phyloP scores from a whole-genome alignment of 1,140 invertebrate species.

The Patella vulgata region DNA sequence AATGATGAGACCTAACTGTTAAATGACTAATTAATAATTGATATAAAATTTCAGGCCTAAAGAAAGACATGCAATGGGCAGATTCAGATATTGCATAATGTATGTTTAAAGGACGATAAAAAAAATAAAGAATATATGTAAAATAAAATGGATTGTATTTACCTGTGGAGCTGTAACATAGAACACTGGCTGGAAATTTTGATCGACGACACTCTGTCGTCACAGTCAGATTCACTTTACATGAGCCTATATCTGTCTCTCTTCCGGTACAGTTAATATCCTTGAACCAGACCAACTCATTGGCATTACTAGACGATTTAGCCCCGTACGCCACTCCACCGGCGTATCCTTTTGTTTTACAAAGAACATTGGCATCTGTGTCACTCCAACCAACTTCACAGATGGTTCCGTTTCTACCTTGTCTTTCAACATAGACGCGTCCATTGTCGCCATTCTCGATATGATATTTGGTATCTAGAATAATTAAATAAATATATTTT shows the following conservation, averaged over 20 bases:
- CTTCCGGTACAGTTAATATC: conserved; percentile 36
- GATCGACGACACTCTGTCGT: conserved; percentile 31
- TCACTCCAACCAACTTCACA: conserved; percentile 48
- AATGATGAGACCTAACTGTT: too few species aligned
- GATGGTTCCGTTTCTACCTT: conserved; percentile 42
- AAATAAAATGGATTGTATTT: too few species aligned
- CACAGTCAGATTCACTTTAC: conserved; percentile 30
- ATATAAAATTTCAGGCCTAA: too few species aligned
- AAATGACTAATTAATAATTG: too few species aligned
- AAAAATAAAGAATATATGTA: too few species aligned
- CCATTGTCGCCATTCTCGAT: conserved; percentile 40
- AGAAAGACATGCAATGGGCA: too few species aligned
- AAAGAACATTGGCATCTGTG: conserved; percentile 44
- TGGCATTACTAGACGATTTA: not conserved
- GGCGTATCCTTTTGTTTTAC: conserved; percentile 33
- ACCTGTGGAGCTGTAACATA: conserved; percentile 47
- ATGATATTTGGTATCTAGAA: conserved; percentile 32
- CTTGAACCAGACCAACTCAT: conserved; percentile 38
- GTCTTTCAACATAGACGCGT: conserved; percentile 34
- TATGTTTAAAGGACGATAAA: too few species aligned
- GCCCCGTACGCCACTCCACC: conserved; percentile 45
- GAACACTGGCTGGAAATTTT: conserved; percentile 46
- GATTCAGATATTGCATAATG: too few species aligned
- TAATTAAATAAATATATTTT: too few species aligned
- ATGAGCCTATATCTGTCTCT: conserved; percentile 34